Percentiles rank a stretch among this genome's conserved stretches.
Conservation (phyloP, 2,888 invertebrate species). For the Abrostola triplasia region DNA sequence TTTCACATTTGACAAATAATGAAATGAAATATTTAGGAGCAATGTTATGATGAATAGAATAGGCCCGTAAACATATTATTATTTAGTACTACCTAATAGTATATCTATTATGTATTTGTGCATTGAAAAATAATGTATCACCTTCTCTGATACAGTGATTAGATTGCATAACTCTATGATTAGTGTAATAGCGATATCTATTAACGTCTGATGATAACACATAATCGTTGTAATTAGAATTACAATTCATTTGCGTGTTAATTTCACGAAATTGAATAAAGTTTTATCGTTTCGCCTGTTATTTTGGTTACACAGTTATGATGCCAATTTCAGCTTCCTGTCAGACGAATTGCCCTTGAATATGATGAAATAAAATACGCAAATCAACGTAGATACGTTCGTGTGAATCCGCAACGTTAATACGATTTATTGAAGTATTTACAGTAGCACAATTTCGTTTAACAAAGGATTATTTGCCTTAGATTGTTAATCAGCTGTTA, state of each 20-base stretch:
- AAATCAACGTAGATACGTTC: slow-evolving; percentile 1
- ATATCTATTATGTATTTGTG: not conserved
- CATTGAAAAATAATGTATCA: slow-evolving; percentile 17
- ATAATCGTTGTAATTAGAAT: slow-evolving; percentile 11
- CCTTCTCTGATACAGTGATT: slow-evolving; percentile 19
- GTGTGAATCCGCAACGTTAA: not conserved
- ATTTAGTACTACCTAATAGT: not conserved
- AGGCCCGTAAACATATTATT: not conserved
- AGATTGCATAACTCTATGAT: slow-evolving; percentile 19
- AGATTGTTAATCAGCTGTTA: no score
- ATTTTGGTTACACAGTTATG: slow-evolving; percentile 25
- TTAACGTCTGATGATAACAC: slow-evolving; percentile 17
- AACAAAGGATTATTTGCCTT: no score
- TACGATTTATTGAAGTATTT: no score
- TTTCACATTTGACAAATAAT: no score
- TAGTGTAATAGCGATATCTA: slow-evolving; percentile 14
- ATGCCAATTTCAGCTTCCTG: slow-evolving; percentile 43
- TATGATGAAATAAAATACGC: slow-evolving; percentile 18
- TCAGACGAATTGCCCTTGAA: slow-evolving; percentile 37
- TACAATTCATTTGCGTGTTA: slow-evolving; percentile 12
- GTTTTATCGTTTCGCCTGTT: slow-evolving; percentile 26
- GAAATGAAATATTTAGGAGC: no score
- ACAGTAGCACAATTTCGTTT: no score
- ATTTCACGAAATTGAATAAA: slow-evolving; percentile 17
- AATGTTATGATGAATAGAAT: no score